Evolutionary conservation across 2,113 vertebrate species (phyloP).

Genomic region (Rallus limicola): DNA sequence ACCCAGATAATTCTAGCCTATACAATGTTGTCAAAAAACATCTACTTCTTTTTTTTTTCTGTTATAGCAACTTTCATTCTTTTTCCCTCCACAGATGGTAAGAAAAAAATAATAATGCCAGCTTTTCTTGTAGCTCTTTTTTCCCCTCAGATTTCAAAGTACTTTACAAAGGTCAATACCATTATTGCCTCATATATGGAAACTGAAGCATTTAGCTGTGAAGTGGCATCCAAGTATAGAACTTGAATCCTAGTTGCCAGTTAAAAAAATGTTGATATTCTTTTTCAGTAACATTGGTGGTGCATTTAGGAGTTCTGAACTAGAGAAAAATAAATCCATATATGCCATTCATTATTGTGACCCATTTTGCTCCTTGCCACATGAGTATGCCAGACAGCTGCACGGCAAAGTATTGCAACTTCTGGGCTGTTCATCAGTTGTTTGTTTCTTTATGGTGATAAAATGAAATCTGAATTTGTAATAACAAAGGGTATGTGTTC

Average conservation of each 20-base stretch:
- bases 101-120: conserved; percentile 7
- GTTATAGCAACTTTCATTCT: conserved; percentile 35
- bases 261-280: conserved; percentile 47
- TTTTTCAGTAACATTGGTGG: not conserved
- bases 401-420: not conserved
- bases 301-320: not conserved
- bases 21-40: conserved; percentile 15
- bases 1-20: not conserved
- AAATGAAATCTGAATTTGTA: not conserved
- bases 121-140: not conserved
- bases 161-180: not conserved
- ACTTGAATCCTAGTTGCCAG: conserved; percentile 7
- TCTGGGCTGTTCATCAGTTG: conserved; percentile 17
- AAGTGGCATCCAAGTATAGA: not conserved
- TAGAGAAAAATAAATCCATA: not conserved
- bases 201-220: not conserved
- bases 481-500: not conserved
- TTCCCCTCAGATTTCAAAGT: not conserved
- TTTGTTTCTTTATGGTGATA: not conserved
- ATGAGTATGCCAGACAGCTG: not conserved
- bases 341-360: not conserved
- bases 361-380: not conserved
- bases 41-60: conserved; percentile 9
- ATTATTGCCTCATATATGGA: not conserved
- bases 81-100: conserved; percentile 3